These are phyloP conservation scores for Speoplatyrhinus poulsoni DNA, from an alignment of 2,113 vertebrate species.

Conservation along the genomic window DNA sequence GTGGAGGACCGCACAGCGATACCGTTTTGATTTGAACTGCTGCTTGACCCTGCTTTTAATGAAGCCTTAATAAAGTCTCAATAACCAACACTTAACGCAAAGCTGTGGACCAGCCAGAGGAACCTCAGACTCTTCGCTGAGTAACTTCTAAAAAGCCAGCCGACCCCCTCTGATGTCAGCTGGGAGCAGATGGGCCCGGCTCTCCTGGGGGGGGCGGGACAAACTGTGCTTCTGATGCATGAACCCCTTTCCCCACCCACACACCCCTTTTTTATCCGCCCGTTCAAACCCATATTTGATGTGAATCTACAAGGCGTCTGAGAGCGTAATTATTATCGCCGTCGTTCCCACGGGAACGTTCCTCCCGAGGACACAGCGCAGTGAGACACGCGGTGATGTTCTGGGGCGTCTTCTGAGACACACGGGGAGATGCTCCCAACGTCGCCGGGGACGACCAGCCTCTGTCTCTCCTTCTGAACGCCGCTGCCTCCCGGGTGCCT, in stretches of 20 bases:
- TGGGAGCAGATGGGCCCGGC: slow-evolving; percentile 45
- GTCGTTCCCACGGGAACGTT: slow-evolving; percentile 63
- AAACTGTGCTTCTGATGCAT: slow-evolving; percentile 19
- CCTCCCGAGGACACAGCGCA: slow-evolving; percentile 57
- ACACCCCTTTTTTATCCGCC: slow-evolving; percentile 56
- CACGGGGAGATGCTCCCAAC: slow-evolving; percentile 47
- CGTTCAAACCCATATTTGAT: slow-evolving; percentile 62
- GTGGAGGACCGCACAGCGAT: too few relatives aligned
- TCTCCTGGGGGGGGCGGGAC: slow-evolving; percentile 50
- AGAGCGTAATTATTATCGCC: slow-evolving; percentile 60
- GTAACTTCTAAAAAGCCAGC: slow-evolving; percentile 56
- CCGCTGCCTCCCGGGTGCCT: too few relatives aligned
- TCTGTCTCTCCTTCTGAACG: too few relatives aligned
- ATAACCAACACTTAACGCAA: not conserved
- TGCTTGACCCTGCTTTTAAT: too few relatives aligned
- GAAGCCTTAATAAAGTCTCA: not conserved
- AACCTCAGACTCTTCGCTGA: slow-evolving; percentile 31
- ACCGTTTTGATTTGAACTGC: too few relatives aligned
- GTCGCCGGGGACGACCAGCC: not conserved
- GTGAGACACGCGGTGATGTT: slow-evolving; percentile 68
- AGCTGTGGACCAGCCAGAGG: slow-evolving; percentile 1
- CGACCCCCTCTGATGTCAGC: slow-evolving; percentile 58
- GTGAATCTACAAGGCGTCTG: slow-evolving; percentile 58
- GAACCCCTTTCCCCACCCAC: slow-evolving; percentile 2
- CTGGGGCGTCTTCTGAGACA: slow-evolving; percentile 55